Evolutionary conservation across 2,888 invertebrate species (phyloP).

Genomic region (Plagodis pulveraria): DNA sequence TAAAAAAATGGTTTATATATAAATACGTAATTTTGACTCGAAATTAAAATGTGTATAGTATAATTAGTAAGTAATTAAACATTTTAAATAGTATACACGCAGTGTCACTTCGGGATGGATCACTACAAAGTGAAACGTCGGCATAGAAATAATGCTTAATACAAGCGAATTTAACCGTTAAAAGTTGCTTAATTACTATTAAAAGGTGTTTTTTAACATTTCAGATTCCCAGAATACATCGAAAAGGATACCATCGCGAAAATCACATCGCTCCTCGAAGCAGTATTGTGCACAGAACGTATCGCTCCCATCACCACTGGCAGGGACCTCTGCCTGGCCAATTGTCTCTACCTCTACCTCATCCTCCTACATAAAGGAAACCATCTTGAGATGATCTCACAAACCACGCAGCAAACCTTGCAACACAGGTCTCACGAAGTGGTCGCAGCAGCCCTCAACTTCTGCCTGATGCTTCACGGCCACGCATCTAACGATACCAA

Average conservation of each 20-base stretch:
- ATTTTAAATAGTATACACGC: too few species aligned
- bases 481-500: background rate
- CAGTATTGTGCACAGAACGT: background rate
- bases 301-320: background rate
- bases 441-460: background rate
- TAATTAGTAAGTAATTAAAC: too few species aligned
- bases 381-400: background rate
- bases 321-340: constrained; percentile 3
- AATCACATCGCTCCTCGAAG: background rate
- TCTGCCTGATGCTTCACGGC: constrained; percentile 1
- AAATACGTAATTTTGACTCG: too few species aligned
- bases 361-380: background rate
- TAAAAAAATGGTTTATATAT: too few species aligned
- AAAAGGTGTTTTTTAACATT: background rate
- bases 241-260: background rate
- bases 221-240: constrained; percentile 6
- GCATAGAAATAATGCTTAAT: too few species aligned
- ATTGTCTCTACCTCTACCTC: constrained; percentile 47
- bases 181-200: too few species aligned
- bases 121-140: too few species aligned
- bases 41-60: too few species aligned
- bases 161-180: too few species aligned
- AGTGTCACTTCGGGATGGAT: too few species aligned
- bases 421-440: constrained; percentile 2
- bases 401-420: background rate